Base-by-base conservation (phyloP, 1,140 invertebrate species). In the Papilio dardanus region DNA sequence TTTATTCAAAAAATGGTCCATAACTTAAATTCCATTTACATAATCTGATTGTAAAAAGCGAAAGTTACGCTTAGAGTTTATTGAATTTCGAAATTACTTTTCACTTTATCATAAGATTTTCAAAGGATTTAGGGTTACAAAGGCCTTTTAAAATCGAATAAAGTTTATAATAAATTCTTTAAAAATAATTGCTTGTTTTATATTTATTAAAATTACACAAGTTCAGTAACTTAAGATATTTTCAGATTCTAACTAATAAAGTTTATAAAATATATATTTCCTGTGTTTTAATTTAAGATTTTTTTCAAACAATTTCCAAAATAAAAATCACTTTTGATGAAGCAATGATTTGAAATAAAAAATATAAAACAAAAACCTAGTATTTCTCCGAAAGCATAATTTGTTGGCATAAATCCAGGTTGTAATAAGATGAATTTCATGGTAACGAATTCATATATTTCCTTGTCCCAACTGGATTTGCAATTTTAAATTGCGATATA, bases 401-500 rank as follows among this genome's bases (percentile, higher is more conserved):
- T 62, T 28, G 54, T 62, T 62, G 54, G 54, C 54, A 62, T 21
- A 62, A 30, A 14, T 62, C 54, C 54, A 62, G 54, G 24, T 62
- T 62, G 54, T 62, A 62, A 62, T 62, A 62, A 62, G 54, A 30
- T 62, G 54, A 30, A 62, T 62, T 62, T 62, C 54, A 62, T 62
- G 54, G 54, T 62, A 62, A 62, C 54, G 54, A 62, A 62, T 62
- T 62, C 54, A 62, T 62, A 62, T 62, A 62, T 62, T 62, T 62
- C 54, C 54, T 62, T 62, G 24, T 24, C 24, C 54, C 54, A 62
- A 62, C 54, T 62, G 10, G 24, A 62, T 62, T 62, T 62, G 24
- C 54, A 62, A 62, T 62, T 28, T 28, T 62, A 62, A 62, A 62
- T 28, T 62, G 4, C 24, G 54, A 62, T 28, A 30, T 62, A 62